Percentiles rank a stretch among this genome's conserved stretches.
These are phyloP conservation scores for Epinephelus moara DNA, from an alignment of 2,113 vertebrate genomes.

Conservation along the genomic window DNA sequence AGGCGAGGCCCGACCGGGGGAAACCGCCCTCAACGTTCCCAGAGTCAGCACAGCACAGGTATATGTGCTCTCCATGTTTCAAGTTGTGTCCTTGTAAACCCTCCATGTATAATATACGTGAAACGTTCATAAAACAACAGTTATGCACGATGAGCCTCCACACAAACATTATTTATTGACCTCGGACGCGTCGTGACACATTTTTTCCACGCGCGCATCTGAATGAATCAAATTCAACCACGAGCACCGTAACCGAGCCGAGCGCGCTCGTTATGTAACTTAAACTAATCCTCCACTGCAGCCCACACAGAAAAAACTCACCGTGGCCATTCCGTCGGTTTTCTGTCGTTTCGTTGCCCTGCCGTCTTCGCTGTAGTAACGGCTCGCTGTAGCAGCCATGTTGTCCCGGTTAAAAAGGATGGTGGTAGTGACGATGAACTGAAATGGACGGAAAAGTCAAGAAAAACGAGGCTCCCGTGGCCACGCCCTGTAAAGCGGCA, in stretches of 20 bases:
- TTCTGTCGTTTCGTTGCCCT: conserved; percentile 91
- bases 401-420: conserved; percentile 82
- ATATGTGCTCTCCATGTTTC: rapidly evolving
- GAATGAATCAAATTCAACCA: conserved; percentile 9
- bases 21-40: conserved; percentile 16
- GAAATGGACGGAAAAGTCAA: conserved; percentile 81
- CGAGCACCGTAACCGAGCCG: neutral
- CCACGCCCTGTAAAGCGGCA: conserved; percentile 27
- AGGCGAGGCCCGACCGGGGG: conserved; percentile 42
- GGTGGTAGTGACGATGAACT: conserved; percentile 61
- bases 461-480: conserved; percentile 35
- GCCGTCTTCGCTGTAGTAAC: conserved; percentile 91
- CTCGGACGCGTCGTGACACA: conserved; percentile 24
- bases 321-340: conserved; percentile 90
- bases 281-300: neutral
- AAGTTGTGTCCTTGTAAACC: rapidly evolving
- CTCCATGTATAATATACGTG: rapidly evolving
- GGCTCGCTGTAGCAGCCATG: conserved; percentile 87
- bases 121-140: rapidly evolving
- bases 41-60: rapidly evolving
- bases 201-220: neutral
- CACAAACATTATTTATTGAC: neutral
- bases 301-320: conserved; percentile 20
- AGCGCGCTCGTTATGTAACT: rapidly evolving
- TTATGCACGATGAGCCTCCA: neutral